Base-by-base conservation (phyloP, 1,140 invertebrate genomes). In the Euura saliciscinereae region DNA sequence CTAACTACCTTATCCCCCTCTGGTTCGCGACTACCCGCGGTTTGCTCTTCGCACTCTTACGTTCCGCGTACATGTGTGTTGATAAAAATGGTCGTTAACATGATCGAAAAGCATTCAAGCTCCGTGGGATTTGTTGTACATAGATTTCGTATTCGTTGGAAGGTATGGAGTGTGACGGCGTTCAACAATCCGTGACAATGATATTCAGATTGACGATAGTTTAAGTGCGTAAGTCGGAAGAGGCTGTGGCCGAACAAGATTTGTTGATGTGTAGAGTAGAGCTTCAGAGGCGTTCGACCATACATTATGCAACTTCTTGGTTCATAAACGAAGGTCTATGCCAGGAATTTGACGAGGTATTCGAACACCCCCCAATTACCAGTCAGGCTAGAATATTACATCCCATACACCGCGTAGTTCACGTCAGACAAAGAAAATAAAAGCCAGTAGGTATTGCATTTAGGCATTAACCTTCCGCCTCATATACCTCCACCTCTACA, bases 221-320 rank as follows among this genome's bases (percentile, higher is more conserved):
- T 3, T 8, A n/a, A 59, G 28, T 28, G 51, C 51, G 51, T 59
- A 59, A 59, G 8, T 11, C 51, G 51, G 51, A 59, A 59, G 51
- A 59, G 51, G 51, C 51, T 59, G 51, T 64, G n/a, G 45, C 65
- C 65, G 64, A 64, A 46, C 43, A 43, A 42, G 69, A 69, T 69
- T 69, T 45, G 68, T 69, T 46, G 68, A 69, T 11, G 6, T n/a
- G 51, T 1, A 28, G 28, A 28, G 28, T 28, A 28, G 28, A 28
- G 28, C 28, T 28, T 28, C 28, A 59, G 51, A 6, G 42, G 4
- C 7, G 11, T n/a, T 10, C n/a, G 43, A 46, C 45, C 71, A 84
- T 86, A 80, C 85, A 87, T 87, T 85, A 87, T 87, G 86, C 81
- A 87, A 84, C 82, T 84, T 79, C 78, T 79, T 80, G 84, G 78